phyloP scores from a whole-genome alignment of 2,888 invertebrate species.

The Tridacna crocea region DNA sequence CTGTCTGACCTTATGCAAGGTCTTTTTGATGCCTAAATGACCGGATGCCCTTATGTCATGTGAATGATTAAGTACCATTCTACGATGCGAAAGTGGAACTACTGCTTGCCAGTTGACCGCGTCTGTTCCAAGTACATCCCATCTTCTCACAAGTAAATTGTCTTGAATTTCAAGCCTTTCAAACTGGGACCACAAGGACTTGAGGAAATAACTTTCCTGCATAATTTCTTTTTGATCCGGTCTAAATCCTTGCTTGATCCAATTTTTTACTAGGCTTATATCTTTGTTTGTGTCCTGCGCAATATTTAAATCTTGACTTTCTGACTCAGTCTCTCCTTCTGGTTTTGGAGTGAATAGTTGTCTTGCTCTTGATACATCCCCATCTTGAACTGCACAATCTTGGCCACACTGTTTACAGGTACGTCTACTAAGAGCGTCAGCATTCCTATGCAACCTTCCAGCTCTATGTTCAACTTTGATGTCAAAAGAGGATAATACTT shows the following conservation, averaged over 20 bases:
- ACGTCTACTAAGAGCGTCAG: slow-evolving; percentile 21
- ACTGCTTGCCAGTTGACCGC: neutral
- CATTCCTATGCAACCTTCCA: slow-evolving; percentile 33
- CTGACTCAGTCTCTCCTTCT: neutral
- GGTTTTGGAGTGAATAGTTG: neutral
- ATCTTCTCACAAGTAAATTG: neutral
- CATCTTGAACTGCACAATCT: neutral
- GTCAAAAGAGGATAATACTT: slow-evolving; percentile 25
- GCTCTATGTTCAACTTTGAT: slow-evolving; percentile 32
- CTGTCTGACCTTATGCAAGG: no score
- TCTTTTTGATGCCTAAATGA: slow-evolving; percentile 33
- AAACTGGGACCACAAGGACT: neutral
- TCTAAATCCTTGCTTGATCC: no score
- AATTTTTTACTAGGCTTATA: neutral
- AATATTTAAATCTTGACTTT: neutral
- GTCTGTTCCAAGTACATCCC: neutral
- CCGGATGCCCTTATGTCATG: slow-evolving; percentile 33
- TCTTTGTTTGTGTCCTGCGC: neutral
- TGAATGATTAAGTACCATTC: neutral
- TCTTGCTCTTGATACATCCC: no score
- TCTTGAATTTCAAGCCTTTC: neutral
- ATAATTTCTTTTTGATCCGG: slow-evolving; percentile 15
- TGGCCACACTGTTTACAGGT: neutral
- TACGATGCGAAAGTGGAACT: neutral
- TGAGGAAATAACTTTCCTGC: neutral